These are phyloP conservation scores for Phyllopteryx taeniolatus DNA, from an alignment of 2,113 vertebrate genomes.

Conservation along the genomic window DNA sequence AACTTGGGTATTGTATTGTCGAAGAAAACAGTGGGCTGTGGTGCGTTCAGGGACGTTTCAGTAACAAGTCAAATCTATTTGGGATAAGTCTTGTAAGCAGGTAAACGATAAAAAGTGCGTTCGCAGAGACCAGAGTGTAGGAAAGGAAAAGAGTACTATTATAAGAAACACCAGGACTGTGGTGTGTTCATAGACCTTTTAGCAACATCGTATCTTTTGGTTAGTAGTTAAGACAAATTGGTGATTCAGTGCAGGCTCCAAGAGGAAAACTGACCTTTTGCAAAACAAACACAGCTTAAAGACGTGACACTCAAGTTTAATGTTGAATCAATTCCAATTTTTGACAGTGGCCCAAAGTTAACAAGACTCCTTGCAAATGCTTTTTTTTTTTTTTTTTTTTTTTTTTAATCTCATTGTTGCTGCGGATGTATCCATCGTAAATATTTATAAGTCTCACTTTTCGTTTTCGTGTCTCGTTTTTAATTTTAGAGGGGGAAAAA, in stretches of 20 bases:
- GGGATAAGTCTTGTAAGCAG: no score
- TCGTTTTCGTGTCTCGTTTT: constrained; percentile 9
- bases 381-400: not conserved
- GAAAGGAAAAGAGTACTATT: no score
- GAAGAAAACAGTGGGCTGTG: not conserved
- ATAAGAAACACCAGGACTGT: no score
- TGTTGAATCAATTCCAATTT: constrained; percentile 62
- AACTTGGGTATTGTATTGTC: no score
- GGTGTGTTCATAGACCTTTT: no score
- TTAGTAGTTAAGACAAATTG: no score
- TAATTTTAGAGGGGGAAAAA: constrained; percentile 27
- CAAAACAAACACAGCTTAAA: not conserved
- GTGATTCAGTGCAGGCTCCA: no score
- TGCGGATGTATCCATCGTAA: not conserved
- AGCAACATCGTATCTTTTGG: no score
- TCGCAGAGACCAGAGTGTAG: no score
- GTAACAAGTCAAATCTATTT: no score
- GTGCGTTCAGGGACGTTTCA: not conserved
- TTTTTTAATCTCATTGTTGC: not conserved
- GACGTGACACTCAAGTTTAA: constrained; percentile 69
- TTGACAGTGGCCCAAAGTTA: not conserved
- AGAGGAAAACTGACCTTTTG: no score
- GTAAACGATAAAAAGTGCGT: no score
- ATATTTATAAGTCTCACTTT: constrained; percentile 3
- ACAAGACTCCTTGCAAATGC: constrained; percentile 6